Conservation (phyloP, 2,797 vertebrate species). For the Liasis olivaceus region DNA sequence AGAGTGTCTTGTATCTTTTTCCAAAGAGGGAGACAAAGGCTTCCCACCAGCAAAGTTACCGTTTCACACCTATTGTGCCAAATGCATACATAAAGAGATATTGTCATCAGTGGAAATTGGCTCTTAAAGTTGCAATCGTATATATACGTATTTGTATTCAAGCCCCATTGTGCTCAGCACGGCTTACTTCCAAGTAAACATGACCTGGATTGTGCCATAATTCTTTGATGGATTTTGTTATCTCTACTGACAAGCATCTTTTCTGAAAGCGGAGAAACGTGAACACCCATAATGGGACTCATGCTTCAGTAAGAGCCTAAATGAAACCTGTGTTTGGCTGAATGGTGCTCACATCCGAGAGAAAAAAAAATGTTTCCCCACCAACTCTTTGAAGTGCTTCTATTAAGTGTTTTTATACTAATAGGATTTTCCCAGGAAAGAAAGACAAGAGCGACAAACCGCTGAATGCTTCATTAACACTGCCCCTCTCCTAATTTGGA, state of each 20-base stretch:
- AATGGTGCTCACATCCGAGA: conserved; percentile 43
- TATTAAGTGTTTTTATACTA: conserved; percentile 69
- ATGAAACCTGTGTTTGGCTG: conserved; percentile 62
- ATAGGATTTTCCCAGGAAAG: conserved; percentile 72
- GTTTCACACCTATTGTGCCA: conserved; percentile 37
- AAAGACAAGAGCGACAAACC: conserved; percentile 67
- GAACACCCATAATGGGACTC: conserved; percentile 53
- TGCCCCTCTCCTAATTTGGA: conserved; percentile 64
- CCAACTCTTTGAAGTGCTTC: conserved; percentile 66
- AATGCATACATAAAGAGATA: conserved; percentile 20
- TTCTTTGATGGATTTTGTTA: conserved; percentile 26
- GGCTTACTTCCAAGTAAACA: conserved; percentile 23
- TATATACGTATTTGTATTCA: conserved; percentile 7
- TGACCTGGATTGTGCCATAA: not conserved
- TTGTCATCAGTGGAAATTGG: not conserved
- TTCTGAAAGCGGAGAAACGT: conserved; percentile 54
- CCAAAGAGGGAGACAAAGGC: conserved; percentile 21
- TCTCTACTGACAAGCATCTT: conserved; percentile 63
- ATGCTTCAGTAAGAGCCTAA: conserved; percentile 61
- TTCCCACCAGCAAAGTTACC: conserved; percentile 19
- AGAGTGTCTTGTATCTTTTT: conserved; percentile 15
- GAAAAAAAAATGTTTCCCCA: conserved; percentile 54
- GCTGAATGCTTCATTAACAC: conserved; percentile 66
- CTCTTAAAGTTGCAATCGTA: conserved; percentile 15
- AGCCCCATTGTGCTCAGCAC: not conserved